Evolutionary conservation across 2,888 invertebrate species (phyloP).

Genomic region (Hirtodrosophila alboralis): DNA sequence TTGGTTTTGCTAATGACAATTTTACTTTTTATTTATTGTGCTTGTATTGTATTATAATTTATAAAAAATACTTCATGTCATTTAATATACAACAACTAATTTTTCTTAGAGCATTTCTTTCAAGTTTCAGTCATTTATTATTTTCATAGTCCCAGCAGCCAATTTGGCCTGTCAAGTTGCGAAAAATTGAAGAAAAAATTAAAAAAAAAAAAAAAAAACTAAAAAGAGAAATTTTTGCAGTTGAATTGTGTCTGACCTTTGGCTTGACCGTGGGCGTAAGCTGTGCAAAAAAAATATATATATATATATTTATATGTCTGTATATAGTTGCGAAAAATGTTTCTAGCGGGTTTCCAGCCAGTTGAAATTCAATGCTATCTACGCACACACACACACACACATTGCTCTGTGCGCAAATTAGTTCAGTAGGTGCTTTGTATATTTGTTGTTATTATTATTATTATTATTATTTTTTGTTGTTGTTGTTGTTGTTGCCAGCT

Average conservation of each 20-base stretch:
- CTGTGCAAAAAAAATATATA: constrained; percentile 60
- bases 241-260: constrained; percentile 59
- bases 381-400: constrained; percentile 46
- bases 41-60: neutral
- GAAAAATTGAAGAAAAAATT: too few relatives aligned
- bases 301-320: too few relatives aligned
- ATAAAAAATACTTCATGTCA: too few relatives aligned
- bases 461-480: constrained; percentile 36
- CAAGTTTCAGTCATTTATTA: constrained; percentile 10
- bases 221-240: constrained; percentile 50
- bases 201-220: constrained; percentile 9
- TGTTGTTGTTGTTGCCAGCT: constrained; percentile 43
- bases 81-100: too few relatives aligned
- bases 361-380: constrained; percentile 72
- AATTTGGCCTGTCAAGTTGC: constrained; percentile 46
- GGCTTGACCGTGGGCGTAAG: constrained; percentile 73
- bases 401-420: constrained; percentile 72
- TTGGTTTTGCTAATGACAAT: too few relatives aligned
- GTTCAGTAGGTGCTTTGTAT: constrained; percentile 75
- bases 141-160: neutral
- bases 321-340: constrained; percentile 52
- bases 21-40: neutral
- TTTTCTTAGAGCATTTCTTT: too few relatives aligned
- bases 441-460: constrained; percentile 28
- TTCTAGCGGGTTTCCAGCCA: constrained; percentile 63